Evolutionary conservation across 2,888 invertebrate species (phyloP), one percentile per base, ranked within the genome.

Genomic region (Laothoe populi): DNA sequence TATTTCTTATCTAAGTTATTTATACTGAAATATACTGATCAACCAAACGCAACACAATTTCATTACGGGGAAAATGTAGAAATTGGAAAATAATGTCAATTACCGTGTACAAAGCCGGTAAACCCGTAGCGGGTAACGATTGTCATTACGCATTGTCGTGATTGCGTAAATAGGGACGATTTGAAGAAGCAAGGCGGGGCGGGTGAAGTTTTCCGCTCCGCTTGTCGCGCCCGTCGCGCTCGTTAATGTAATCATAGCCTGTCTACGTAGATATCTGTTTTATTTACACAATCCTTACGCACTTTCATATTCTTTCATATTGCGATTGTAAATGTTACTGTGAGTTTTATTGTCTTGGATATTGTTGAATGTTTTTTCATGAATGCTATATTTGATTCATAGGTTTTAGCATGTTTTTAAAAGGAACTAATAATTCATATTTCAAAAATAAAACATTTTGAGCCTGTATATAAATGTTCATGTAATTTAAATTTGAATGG

Each of bases 11-110:
- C 7, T 19, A 44, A 19, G 13, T 42, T n/a, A 16, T 19, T 19
- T 44, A 19, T 4, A 0, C 19, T 44, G 8, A 42, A 16, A 42
- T 42, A 42, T 19, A 44, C 8, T 7, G 19, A 19, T 2, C 19
- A 7, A 44, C 3, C 5, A 44, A 42, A 42, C 42, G 80, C 78
- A 81, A 70, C 72, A 79, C 84, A 81, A 86, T 86, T 90, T 88
- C 84, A 89, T 90, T 90, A 87, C 73, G 78, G 83, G 80, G 87
- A 84, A 83, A 70, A 79, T 77, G 72, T 81, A 85, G 89, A 91
- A 90, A 91, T 90, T 90, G 90, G 82, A 90, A 91, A 91, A 90
- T 90, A 88, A 92, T 90, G 87, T 87, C 91, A 92, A 92, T 92
- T 91, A 91, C 89, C 76, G 79, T 80, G 81, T 81, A 84, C 84